Conservation (phyloP, 2,888 invertebrate species). For the Rambutsinella grinnellia region DNA sequence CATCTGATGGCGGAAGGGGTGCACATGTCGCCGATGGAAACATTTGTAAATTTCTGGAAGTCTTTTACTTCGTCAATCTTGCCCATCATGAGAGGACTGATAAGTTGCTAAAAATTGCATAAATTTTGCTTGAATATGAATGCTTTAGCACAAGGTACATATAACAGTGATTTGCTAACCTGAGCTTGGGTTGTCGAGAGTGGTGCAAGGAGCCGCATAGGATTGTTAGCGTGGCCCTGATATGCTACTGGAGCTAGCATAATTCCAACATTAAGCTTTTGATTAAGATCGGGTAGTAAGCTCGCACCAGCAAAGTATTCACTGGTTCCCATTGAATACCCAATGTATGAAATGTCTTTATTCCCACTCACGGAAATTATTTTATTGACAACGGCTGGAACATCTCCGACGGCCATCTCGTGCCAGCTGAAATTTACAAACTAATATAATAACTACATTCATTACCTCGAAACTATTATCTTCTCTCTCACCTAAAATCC, state of each 20-base stretch:
- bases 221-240: slow-evolving; percentile 7
- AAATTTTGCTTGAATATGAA: slow-evolving; percentile 3
- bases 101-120: background rate
- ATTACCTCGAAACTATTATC: background rate
- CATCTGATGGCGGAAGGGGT: slow-evolving; percentile 1
- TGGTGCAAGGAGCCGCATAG: background rate
- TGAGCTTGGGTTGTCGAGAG: no score
- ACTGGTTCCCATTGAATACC: slow-evolving; percentile 34
- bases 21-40: slow-evolving; percentile 13
- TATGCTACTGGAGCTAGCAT: slow-evolving; percentile 30
- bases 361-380: slow-evolving; percentile 5
- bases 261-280: slow-evolving; percentile 6
- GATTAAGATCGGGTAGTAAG: slow-evolving; percentile 14
- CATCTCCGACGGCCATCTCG: slow-evolving; percentile 34
- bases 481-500: slow-evolving; percentile 11
- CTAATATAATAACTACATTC: background rate
- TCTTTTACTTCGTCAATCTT: background rate
- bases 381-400: slow-evolving; percentile 13
- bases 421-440: slow-evolving; percentile 26
- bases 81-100: background rate
- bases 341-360: slow-evolving; percentile 26
- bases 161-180: no score
- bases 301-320: slow-evolving; percentile 10
- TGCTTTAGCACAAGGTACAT: background rate
- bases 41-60: background rate